Base-by-base conservation (phyloP, 2,113 vertebrate species). In the Addax nasomaculatus region DNA sequence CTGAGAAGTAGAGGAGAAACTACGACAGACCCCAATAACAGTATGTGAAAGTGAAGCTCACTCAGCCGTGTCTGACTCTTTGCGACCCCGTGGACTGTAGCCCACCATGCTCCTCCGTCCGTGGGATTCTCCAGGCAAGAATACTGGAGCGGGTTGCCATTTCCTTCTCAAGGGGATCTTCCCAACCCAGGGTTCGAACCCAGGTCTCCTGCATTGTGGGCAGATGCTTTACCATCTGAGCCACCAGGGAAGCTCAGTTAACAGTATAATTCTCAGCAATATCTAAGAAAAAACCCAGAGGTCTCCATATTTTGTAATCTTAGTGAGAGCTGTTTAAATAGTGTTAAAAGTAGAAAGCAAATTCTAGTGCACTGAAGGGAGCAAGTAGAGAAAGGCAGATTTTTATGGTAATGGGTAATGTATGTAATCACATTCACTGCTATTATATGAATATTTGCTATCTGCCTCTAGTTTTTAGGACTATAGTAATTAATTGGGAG, bases 361-460 rank as follows among this genome's bases (percentile, higher is more conserved):
- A 93, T 33, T 70, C n/a, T 33, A 89, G 17, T 36, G 30, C 5
- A n/a, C 15, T 30, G 21, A 86, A 30, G 49, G n/a, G 43, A 96
- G 1, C 11, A 76, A 49, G 30, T 45, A 53, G 19, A 49, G 29
- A 55, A 58, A 96, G 45, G 78, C 21, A 90, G 29, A 45, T 92
- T 88, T 90, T 93, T 85, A 55, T 94, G 33, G 70, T 97, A 87
- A 87, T 92, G 67, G 36, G 70, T 97, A 87, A 87, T 92, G 67
- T 91, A 36, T 57, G 55, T 53, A 73, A 84, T 83, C n/a, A 36
- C 30, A 67, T 90, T 92, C 11, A 30, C 36, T 85, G 79, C 27
- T 49, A 62, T 43, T 86, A 53, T 81, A 30, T 57, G 33, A 60
- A 55, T 81, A 51, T 51, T 90, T 93, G 36, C 21, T 78, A 53